Base-by-base conservation (phyloP, 2,888 invertebrate species). In the Coremacera marginata region DNA sequence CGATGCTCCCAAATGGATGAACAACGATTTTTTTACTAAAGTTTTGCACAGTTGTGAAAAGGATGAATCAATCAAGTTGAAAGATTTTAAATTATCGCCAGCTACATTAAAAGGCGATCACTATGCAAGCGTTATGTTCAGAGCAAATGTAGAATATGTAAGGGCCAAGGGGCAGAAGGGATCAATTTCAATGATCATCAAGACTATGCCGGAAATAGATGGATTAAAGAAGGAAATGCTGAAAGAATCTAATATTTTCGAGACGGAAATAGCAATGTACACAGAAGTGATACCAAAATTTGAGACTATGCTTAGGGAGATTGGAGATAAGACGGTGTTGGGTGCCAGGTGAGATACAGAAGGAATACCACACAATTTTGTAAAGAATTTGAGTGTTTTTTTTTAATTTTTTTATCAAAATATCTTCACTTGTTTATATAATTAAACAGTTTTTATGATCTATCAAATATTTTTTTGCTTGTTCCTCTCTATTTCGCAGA, bases 111-210 rank as follows among this genome's bases (percentile, higher is more conserved):
- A 80, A 31, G 83, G 83, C 8, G 83, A 83, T 76, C 83, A 84
- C 63, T 84, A 82, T 79, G 83, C 82, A 16, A 84, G 84, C 71
- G 62, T 82, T 55, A 83, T 84, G 83, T 83, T 82, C 75, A 80
- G 84, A 7, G 80, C 81, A 1, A 80, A 67, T 55, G 67, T 83
- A 3, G 49, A 63, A 16, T 83, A 79, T 62, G 22, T 52, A 3
- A 63, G 3, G 0, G n/a, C 49, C 31, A 31, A 16, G 27, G 63
- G 14, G 27, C 63, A 31, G 31, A 25, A 2, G 3, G 37, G 37
- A 3, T 16, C 73, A 7, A 76, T 77, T 52, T 82, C 83, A 0
- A 62, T 84, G 31, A 77, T 84, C 34, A 73, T 83, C 0, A 84
- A 84, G 77, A 82, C 83, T 0, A 71, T 82, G 70, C 83, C 83